These are phyloP conservation scores for Papilio gigon DNA, from an alignment of 2,888 invertebrate genomes.

Conservation along the genomic window DNA sequence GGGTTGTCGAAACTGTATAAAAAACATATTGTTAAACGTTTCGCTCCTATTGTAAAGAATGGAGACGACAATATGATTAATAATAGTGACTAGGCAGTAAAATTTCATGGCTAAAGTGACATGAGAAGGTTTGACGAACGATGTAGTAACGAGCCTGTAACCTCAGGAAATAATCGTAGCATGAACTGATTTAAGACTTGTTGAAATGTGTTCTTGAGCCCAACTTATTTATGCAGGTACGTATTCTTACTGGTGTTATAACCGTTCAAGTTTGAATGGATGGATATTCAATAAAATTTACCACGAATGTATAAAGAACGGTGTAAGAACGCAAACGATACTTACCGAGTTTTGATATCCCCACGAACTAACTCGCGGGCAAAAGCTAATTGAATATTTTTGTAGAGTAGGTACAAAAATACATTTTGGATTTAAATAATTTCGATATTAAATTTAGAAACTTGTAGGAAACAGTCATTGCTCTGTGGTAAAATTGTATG, in stretches of 20 bases:
- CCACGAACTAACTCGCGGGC: too few species aligned
- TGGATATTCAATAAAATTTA: too few species aligned
- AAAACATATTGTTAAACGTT: background rate
- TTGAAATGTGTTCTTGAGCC: background rate
- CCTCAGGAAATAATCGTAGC: background rate
- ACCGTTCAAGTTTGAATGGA: too few species aligned
- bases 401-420: too few species aligned
- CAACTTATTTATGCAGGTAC: background rate
- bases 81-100: background rate
- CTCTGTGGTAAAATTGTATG: too few species aligned
- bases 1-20: background rate
- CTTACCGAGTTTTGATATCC: too few species aligned
- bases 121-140: background rate
- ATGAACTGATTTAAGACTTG: background rate
- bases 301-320: too few species aligned
- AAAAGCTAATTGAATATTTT: too few species aligned
- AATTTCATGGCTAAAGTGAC: background rate
- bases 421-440: background rate
- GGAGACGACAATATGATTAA: background rate
- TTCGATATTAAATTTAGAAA: background rate
- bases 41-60: background rate
- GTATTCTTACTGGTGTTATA: too few species aligned
- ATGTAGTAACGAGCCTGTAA: too few species aligned
- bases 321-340: too few species aligned
- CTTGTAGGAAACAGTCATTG: background rate